phyloP scores from a whole-genome alignment of 2,797 vertebrate species.

The Caiman crocodilus region DNA sequence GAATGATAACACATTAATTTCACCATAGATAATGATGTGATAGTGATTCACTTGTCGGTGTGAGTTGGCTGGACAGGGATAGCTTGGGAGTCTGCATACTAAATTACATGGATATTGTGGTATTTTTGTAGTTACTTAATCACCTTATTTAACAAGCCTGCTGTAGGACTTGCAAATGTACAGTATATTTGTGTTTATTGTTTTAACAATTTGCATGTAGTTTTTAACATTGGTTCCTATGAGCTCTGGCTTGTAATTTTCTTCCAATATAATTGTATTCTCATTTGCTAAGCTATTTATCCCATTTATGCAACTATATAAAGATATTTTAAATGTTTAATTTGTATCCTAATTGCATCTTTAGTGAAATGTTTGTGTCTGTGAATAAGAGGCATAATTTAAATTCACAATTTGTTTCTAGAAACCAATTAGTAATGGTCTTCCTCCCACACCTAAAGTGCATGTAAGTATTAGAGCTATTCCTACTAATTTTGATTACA shows the following conservation, averaged over 20 bases:
- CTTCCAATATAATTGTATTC: not conserved
- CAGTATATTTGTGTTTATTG: not conserved
- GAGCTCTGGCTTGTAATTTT: not conserved
- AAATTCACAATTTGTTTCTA: slow-evolving; percentile 73
- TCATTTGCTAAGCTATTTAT: not conserved
- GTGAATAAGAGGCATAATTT: slow-evolving; percentile 5
- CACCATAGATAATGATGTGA: not conserved
- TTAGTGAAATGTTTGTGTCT: fast-evolving
- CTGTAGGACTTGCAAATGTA: not conserved
- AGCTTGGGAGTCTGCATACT: not conserved
- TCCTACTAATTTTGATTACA: not conserved
- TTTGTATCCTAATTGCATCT: not conserved
- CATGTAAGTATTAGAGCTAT: slow-evolving; percentile 89
- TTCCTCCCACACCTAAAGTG: slow-evolving; percentile 98
- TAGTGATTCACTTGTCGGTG: not conserved
- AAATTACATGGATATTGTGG: not conserved
- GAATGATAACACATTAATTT: not conserved
- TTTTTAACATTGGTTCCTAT: not conserved
- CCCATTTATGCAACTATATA: not conserved
- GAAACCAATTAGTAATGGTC: slow-evolving; percentile 96
- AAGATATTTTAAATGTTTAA: not conserved
- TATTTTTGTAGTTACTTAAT: not conserved
- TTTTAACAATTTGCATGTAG: not conserved
- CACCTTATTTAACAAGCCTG: not conserved
- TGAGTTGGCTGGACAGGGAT: not conserved